A percentile compares a stretch with the other conserved stretches of the same genome.
phyloP scores from a whole-genome alignment of 2,797 vertebrate species.

The Heteromormyrus szaboi region DNA sequence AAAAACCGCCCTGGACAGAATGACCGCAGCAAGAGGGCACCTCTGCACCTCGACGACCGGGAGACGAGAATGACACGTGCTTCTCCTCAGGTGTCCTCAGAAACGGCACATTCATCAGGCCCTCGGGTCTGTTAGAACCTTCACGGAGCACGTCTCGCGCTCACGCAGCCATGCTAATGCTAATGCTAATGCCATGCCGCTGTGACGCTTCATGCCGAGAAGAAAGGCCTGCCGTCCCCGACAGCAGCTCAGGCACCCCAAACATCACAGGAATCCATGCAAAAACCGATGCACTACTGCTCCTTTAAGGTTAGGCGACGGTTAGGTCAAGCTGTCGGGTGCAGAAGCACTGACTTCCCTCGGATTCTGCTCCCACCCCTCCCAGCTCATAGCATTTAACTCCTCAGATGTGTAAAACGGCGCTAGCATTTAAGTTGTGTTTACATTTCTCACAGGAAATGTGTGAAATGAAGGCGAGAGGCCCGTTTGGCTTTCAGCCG shows the following conservation, averaged over 20 bases:
- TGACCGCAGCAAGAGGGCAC: neutral
- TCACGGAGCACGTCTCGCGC: neutral
- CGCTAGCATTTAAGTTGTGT: neutral
- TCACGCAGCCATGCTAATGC: neutral
- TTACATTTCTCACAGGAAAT: neutral
- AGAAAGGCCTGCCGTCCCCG: neutral
- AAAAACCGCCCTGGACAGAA: neutral
- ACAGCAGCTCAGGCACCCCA: neutral
- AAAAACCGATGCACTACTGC: neutral
- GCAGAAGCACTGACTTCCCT: neutral
- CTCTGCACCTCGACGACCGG: neutral
- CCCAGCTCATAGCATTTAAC: neutral
- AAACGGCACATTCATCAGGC: neutral
- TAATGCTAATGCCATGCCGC: neutral
- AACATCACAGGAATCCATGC: neutral
- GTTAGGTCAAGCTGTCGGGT: neutral
- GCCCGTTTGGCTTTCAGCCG: neutral
- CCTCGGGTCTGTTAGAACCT: neutral
- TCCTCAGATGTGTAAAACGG: neutral
- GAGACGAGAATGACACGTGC: neutral
- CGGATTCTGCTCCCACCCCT: neutral
- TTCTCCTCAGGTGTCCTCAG: neutral
- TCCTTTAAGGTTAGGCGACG: neutral
- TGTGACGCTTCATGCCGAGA: neutral
- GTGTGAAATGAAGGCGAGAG: neutral